phyloP scores from a whole-genome alignment of 2,113 vertebrate genomes.

The Siphamia tubifer region DNA sequence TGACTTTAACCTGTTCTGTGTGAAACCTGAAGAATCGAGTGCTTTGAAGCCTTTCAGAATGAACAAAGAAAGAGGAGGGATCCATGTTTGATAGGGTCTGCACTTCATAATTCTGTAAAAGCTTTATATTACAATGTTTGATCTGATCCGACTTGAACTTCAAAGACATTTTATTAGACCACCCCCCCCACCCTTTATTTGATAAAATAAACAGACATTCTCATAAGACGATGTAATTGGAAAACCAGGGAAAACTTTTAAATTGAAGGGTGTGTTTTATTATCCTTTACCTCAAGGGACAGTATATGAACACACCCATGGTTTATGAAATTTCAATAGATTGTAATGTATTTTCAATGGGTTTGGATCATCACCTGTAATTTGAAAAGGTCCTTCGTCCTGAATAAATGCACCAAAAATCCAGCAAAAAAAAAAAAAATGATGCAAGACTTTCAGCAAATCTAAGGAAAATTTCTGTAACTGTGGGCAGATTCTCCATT shows the following conservation, averaged over 20 bases:
- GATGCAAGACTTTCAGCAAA: constrained; percentile 18
- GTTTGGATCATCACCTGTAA: neutral
- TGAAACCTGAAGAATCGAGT: constrained; percentile 16
- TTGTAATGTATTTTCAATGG: neutral
- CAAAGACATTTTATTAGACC: constrained; percentile 66
- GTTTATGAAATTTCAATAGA: neutral
- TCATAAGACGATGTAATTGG: neutral
- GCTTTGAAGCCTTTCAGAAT: constrained; percentile 42
- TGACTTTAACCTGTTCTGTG: neutral
- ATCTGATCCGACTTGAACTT: constrained; percentile 71
- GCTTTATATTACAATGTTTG: constrained; percentile 67
- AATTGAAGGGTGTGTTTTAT: constrained; percentile 10
- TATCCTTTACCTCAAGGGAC: constrained; percentile 47
- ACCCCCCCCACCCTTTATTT: too few relatives aligned
- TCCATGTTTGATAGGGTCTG: neutral
- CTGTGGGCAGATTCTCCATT: neutral
- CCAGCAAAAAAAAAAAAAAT: constrained; percentile 20
- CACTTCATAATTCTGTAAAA: constrained; percentile 54
- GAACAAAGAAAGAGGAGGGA: constrained; percentile 3
- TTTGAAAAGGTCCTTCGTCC: neutral
- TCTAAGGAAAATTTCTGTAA: neutral
- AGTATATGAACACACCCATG: neutral
- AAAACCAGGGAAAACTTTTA: constrained; percentile 15
- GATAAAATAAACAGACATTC: constrained; percentile 18
- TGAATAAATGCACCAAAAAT: neutral